Percentiles rank a stretch among this genome's conserved stretches.
phyloP scores from a whole-genome alignment of 2,113 vertebrate genomes.

The Lamprologus sp. region DNA sequence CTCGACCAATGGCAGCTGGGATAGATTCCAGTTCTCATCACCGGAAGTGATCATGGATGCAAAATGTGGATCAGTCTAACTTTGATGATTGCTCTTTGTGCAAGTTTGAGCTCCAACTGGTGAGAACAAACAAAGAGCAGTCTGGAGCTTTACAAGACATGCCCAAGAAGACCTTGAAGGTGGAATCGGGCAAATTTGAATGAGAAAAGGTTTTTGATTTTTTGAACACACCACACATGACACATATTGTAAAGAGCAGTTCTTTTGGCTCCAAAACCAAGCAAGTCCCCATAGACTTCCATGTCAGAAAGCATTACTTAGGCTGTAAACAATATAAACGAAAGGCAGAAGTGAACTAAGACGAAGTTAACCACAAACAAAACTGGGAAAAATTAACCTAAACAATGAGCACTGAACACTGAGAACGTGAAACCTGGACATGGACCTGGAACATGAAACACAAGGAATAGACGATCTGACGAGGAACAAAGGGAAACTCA shows the following conservation, averaged over 20 bases:
- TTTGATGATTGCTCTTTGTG: neutral
- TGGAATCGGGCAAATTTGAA: fast-evolving
- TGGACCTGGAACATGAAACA: neutral
- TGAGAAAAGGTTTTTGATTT: neutral
- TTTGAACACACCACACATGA: neutral
- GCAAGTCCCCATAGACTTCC: fast-evolving
- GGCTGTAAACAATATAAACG: neutral
- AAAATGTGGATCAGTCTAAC: neutral
- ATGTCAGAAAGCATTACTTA: neutral
- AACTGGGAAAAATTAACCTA: neutral
- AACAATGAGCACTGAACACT: neutral
- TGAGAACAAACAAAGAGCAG: neutral
- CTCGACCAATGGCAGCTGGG: fast-evolving
- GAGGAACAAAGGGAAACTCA: neutral
- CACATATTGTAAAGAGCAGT: neutral
- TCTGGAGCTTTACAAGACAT: fast-evolving
- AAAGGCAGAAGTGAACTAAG: neutral
- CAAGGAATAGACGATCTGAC: fast-evolving
- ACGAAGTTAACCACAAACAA: neutral
- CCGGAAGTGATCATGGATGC: neutral
- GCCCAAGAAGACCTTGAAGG: neutral
- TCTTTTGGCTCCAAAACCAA: fast-evolving
- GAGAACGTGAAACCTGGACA: neutral
- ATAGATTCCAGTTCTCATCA: neutral
- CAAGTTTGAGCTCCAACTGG: neutral